Evolutionary conservation across 2,113 vertebrate genomes (phyloP).

Genomic region (Artemisiospiza belli): DNA sequence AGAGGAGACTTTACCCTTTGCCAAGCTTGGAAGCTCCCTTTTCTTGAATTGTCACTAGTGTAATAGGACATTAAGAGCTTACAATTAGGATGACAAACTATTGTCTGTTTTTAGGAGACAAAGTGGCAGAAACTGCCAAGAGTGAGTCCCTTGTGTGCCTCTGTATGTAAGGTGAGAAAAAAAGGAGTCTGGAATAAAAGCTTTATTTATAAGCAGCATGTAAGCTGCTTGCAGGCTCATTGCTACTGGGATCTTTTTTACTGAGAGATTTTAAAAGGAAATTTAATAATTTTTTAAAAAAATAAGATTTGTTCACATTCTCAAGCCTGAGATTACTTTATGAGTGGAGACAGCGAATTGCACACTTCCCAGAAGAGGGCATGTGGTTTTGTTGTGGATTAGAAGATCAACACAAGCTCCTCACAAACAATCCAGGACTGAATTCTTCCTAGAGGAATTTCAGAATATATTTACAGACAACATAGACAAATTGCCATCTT

Average conservation of each 20-base stretch:
- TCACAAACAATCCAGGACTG: not conserved
- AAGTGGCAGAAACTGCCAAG: constrained; percentile 10
- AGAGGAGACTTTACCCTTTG: not conserved
- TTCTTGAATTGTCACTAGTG: not conserved
- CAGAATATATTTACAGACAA: not conserved
- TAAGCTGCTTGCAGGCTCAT: not conserved
- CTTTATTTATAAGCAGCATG: constrained; percentile 1
- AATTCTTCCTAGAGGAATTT: not conserved
- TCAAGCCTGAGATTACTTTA: not conserved
- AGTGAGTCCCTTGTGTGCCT: not conserved
- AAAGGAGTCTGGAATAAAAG: not conserved
- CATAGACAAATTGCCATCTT: not conserved
- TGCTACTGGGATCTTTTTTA: not conserved
- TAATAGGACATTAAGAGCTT: not conserved
- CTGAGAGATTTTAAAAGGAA: not conserved
- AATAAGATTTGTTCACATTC: not conserved
- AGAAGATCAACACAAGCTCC: not conserved
- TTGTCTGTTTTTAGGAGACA: not conserved
- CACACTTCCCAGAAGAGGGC: not conserved
- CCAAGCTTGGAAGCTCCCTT: not conserved
- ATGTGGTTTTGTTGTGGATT: not conserved
- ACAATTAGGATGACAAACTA: not conserved
- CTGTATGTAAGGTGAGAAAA: not conserved
- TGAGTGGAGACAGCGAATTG: not conserved
- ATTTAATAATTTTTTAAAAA: not conserved